Base-by-base conservation (phyloP, 1,140 invertebrate genomes). In the Dendrolimus kikuchii region DNA sequence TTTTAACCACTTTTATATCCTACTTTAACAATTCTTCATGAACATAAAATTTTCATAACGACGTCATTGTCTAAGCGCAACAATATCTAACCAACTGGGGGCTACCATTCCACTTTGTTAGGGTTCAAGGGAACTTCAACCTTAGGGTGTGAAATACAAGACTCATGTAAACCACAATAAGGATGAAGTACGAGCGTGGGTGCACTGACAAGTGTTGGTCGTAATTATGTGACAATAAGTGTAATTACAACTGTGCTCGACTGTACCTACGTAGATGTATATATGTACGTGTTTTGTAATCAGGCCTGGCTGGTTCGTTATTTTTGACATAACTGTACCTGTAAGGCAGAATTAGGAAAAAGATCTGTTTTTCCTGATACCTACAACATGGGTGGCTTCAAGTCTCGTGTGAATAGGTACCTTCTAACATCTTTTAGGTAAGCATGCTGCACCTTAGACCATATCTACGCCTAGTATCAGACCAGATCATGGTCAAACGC, bases 181-280 rank as follows among this genome's bases (percentile, higher is more conserved):
- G 38, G 56, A 66, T 64, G 59, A 23, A 23, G 23, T 23, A 23
- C 23, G 23, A 66, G 73, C 75, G 75, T 78, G 75, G 75, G 73
- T 76, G 71, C 72, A 74, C 65, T 74, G 71, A 77, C 75, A 76
- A 82, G 73, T 79, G 77, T 80, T 74, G 68, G 63, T 50, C 59
- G 73, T 80, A 81, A 83, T 81, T 80, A 81, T 66, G 71, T 75
- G 77, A 81, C 77, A 84, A 84, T 84, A 74, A 80, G 76, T 80
- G 78, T 80, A 79, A 84, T 84, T 81, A 80, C 63, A 59, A 3
- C 55, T 53, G 62, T 59, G 56, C 61, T 23, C 62, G 60, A 53
- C 58, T 55, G 53, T 56, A 53, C 56, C 55, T 54, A 55, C 42
- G 56, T 45, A 57, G 49, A 46, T 52, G 23, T 23, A 23, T 3